Evolutionary conservation across 1,140 invertebrate species (phyloP).

Genomic region (Aradophagus sp.): DNA sequence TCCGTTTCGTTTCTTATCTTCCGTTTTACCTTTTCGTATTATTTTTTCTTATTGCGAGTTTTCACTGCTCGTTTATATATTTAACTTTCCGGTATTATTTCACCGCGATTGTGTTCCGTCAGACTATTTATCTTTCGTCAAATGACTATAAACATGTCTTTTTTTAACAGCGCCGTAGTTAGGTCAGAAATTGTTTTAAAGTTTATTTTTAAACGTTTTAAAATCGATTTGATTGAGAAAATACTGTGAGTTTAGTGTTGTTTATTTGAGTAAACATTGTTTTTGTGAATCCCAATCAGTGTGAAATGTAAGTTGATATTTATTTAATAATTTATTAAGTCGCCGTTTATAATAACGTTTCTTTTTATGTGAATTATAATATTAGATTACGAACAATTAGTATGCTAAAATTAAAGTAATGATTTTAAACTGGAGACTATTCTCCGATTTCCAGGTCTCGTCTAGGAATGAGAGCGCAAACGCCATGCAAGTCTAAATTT

Average conservation of each 20-base stretch:
- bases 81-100: constrained; percentile 33
- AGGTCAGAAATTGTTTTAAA: neutral
- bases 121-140: constrained; percentile 32
- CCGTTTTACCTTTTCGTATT: constrained; percentile 10
- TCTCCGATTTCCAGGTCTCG: constrained; percentile 49
- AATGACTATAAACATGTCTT: constrained; percentile 5
- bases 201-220: constrained; percentile 26
- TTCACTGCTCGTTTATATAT: constrained; percentile 16
- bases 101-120: constrained; percentile 14
- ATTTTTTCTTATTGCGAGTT: constrained; percentile 7
- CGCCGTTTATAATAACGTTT: too few species aligned
- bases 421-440: constrained; percentile 48
- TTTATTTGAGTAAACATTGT: too few species aligned
- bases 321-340: too few species aligned
- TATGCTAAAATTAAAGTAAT: constrained; percentile 43
- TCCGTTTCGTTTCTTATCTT: constrained; percentile 20
- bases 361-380: too few species aligned
- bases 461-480: constrained; percentile 63
- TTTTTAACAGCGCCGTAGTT: constrained; percentile 1
- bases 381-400: constrained; percentile 28
- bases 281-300: too few species aligned
- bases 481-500: constrained; percentile 62
- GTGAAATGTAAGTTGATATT: too few species aligned
- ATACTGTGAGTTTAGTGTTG: too few species aligned
- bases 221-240: too few species aligned